Evolutionary conservation across 2,113 vertebrate genomes (phyloP).

Genomic region (Cavia porcellus): DNA sequence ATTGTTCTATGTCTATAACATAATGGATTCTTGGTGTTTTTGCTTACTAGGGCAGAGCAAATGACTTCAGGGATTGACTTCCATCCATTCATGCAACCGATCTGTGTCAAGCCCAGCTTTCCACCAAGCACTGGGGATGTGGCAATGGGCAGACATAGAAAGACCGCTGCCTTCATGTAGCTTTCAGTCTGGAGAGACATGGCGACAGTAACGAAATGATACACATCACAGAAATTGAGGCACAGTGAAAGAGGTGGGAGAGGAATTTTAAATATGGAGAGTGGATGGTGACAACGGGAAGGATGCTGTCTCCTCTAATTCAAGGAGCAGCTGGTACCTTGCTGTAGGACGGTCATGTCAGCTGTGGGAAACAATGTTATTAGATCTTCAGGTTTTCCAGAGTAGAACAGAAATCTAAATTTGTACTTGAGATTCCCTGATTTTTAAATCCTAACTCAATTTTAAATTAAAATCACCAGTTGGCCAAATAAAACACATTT

Average conservation of each 20-base stretch:
- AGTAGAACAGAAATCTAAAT: conserved; percentile 71
- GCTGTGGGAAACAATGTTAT: neutral
- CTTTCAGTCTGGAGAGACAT: neutral
- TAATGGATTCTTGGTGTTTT: neutral
- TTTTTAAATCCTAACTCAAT: conserved; percentile 60
- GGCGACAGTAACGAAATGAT: neutral
- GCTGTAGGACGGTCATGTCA: neutral
- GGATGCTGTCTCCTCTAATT: neutral
- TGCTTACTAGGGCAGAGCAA: neutral
- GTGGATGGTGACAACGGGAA: accelerated
- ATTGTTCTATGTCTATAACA: neutral
- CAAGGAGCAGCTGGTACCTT: neutral
- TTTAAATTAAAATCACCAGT: conserved; percentile 61
- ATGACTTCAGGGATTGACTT: neutral
- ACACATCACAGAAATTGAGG: neutral
- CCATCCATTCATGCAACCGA: neutral
- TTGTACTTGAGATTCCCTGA: conserved; percentile 60
- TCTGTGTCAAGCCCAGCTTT: neutral
- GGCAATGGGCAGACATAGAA: neutral
- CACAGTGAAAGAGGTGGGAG: neutral
- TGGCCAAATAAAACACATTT: conserved; percentile 75
- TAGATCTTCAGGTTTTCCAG: conserved; percentile 54
- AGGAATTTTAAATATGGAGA: neutral
- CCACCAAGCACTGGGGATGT: neutral
- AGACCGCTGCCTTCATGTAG: neutral